Percentiles rank a stretch among this genome's conserved stretches.
Conservation (phyloP, 2,113 vertebrate genomes). For the Alectura lathami region DNA sequence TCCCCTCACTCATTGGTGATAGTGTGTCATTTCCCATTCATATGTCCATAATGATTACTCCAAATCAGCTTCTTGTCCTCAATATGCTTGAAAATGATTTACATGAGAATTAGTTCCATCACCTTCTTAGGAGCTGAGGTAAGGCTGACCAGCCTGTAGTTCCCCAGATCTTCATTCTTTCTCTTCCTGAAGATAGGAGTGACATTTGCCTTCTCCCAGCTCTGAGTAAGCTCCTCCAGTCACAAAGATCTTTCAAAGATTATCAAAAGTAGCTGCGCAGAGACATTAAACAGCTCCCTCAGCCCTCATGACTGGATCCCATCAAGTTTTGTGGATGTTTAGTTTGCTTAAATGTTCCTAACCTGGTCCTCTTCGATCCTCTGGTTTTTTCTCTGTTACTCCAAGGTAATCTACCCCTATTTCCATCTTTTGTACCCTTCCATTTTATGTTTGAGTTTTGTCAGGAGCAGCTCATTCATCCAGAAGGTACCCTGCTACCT, state of each 20-base stretch:
- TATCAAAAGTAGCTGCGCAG: not conserved
- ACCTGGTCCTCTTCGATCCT: not conserved
- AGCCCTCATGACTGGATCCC: not conserved
- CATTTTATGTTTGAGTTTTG: not conserved
- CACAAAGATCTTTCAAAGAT: not conserved
- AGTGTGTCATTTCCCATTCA: fast-evolving
- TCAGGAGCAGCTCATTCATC: not conserved
- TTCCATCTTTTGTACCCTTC: not conserved
- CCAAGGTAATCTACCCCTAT: not conserved
- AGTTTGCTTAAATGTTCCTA: not conserved
- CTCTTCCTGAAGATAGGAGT: too few species aligned
- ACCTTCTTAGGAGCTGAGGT: not conserved
- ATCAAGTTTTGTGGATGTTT: not conserved
- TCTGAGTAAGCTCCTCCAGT: not conserved
- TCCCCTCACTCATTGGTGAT: fast-evolving
- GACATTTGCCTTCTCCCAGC: too few species aligned
- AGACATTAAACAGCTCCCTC: not conserved
- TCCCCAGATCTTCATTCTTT: too few species aligned
- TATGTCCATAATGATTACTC: fast-evolving
- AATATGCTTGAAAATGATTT: not conserved
- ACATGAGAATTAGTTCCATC: not conserved
- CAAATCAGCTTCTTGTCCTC: not conserved
- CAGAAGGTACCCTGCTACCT: not conserved
- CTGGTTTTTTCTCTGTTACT: not conserved
- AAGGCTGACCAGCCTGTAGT: not conserved